These are phyloP conservation scores for Chrosomus eos DNA, from an alignment of 2,797 vertebrate species.

Conservation along the genomic window DNA sequence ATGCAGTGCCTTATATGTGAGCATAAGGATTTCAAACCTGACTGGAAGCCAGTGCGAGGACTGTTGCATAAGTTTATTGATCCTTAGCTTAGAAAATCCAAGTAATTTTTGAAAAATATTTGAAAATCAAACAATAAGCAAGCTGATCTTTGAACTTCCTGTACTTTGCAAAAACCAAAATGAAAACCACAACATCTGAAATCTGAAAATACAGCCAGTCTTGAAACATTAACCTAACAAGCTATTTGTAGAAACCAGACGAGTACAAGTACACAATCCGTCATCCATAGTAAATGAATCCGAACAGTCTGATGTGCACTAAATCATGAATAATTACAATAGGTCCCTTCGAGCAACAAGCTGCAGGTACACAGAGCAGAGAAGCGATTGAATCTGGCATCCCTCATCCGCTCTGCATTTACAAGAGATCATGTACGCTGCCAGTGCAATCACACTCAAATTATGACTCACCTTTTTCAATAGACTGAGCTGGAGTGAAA, in stretches of 20 bases:
- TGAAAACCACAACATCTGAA: not conserved
- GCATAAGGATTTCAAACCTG: too few relatives aligned
- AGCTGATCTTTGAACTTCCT: not conserved
- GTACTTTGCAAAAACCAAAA: not conserved
- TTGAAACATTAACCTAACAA: not conserved
- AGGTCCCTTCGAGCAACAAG: slow-evolving; percentile 44
- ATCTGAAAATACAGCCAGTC: not conserved
- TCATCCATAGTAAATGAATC: slow-evolving; percentile 39
- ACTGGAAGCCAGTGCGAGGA: too few relatives aligned
- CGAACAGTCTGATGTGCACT: slow-evolving; percentile 38
- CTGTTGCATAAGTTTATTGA: not conserved
- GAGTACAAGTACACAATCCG: slow-evolving; percentile 29
- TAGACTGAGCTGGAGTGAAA: slow-evolving; percentile 26
- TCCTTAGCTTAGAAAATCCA: not conserved
- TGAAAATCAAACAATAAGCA: not conserved
- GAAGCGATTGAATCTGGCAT: slow-evolving; percentile 54
- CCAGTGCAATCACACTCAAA: slow-evolving; percentile 48
- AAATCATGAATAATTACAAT: slow-evolving; percentile 54
- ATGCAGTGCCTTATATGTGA: too few relatives aligned
- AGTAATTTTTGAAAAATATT: too few relatives aligned
- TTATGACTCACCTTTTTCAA: slow-evolving; percentile 48
- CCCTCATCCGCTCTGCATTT: slow-evolving; percentile 39
- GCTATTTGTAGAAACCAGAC: slow-evolving; percentile 38
- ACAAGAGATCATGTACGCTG: slow-evolving; percentile 34
- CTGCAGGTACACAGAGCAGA: slow-evolving; percentile 45